These are phyloP conservation scores for Hippopotamus amphibius DNA, from an alignment of 2,113 vertebrate species.

Conservation along the genomic window DNA sequence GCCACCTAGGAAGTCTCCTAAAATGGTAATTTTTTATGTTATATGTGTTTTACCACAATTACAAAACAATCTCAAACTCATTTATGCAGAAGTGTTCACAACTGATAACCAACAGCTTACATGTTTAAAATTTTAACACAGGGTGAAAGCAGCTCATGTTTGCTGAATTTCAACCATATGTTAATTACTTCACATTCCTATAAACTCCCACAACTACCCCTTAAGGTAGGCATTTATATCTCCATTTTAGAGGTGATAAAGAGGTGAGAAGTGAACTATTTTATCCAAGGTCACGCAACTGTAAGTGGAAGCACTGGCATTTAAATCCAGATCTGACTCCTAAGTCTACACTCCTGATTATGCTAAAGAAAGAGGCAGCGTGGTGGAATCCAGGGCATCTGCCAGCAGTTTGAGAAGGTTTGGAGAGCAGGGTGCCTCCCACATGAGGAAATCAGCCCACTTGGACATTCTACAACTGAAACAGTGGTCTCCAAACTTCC, in stretches of 20 bases:
- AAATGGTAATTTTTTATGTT: neutral
- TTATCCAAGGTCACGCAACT: neutral
- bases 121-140: neutral
- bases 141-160: neutral
- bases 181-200: neutral
- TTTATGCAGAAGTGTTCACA: neutral
- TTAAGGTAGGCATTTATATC: neutral
- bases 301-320: neutral
- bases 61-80: neutral
- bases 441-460: neutral
- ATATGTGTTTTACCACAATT: neutral
- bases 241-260: conserved; percentile 30
- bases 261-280: neutral
- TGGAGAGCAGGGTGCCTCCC: neutral
- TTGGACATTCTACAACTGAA: neutral
- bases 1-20: neutral
- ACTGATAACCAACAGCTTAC: neutral
- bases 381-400: neutral
- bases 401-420: neutral
- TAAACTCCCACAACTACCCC: neutral
- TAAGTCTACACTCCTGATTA: neutral
- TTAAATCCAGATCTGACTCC: neutral
- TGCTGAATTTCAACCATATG: neutral
- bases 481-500: neutral
- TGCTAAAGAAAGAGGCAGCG: neutral